Evolutionary conservation across 1,140 invertebrate species (phyloP), one percentile per base, ranked within the genome.

Genomic region (Panagrolaimus sp.): DNA sequence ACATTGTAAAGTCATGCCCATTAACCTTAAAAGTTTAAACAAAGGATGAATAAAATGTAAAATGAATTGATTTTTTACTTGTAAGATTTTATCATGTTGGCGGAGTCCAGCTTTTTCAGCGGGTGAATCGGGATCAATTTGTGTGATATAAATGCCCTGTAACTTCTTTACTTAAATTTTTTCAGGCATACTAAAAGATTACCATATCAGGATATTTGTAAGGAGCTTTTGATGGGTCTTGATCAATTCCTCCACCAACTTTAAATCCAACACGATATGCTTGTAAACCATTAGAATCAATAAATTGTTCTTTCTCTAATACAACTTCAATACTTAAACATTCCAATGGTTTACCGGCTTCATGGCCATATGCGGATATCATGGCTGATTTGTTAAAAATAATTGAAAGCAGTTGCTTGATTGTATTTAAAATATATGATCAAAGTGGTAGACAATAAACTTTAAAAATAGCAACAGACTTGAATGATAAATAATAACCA

Each of bases 161-260:
- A 88, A 28, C 15, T 38, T 38, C 7, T 45, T 32, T 64, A 24
- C 43, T 21, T 26, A 43, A 55, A 15, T 12, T 10, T 43, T 72
- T 17, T 7, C n/a, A 43, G 69, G 26, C 46, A 32, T 12, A n/a
- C 26, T 24, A 9, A 17, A 38, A 38, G 32, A 38, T 87, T 87
- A 95, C 93, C 88, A 94, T 94, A 84, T 98, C 94, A 67, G 93
- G 94, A 82, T 97, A 98, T 28, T 92, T 93, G 83, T 96, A 93
- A 2, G 94, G 94, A 86, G 92, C 94, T 87, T 94, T 93, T 74
- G 89, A 88, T 83, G 88, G 95, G 84, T 98, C 94, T 87, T 97
- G 94, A 84, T 98, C 94, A 72, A 98, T 98, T 43, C 95, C 95
- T 38, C 95, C 95, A 43, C 94, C 95, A 80, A 98, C 96, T 88